Evolutionary conservation across 2,113 vertebrate species (phyloP).

Genomic region (Lagopus muta): DNA sequence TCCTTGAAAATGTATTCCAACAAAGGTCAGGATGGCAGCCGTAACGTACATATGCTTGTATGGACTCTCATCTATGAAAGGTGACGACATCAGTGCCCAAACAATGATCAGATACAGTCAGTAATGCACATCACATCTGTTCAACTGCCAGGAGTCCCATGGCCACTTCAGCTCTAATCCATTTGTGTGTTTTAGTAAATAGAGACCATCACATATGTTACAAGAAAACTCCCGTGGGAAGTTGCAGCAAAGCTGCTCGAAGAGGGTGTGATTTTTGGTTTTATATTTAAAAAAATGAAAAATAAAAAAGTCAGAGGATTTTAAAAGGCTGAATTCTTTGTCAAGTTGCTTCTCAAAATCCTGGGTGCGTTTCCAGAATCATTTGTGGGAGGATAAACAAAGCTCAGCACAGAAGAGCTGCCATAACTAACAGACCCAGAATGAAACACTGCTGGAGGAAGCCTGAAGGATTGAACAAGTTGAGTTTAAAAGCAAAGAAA

Average conservation of each 20-base stretch:
- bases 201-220: background rate
- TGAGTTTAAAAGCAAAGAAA: background rate
- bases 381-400: background rate
- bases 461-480: background rate
- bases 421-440: background rate
- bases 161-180: background rate
- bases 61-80: background rate
- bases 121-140: background rate
- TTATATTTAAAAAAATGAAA: background rate
- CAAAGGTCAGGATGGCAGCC: background rate
- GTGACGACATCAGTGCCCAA: background rate
- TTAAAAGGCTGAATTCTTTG: background rate
- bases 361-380: background rate
- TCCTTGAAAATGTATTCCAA: background rate
- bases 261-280: too few relatives aligned
- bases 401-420: background rate
- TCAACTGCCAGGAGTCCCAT: accelerated
- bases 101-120: background rate
- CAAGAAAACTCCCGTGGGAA: background rate
- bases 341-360: background rate
- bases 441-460: background rate
- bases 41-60: accelerated
- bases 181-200: background rate
- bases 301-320: background rate
- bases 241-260: background rate